Percentiles rank a stretch among this genome's conserved stretches.
Conservation (phyloP, 2,113 vertebrate genomes). For the Podocnemis expansa region DNA sequence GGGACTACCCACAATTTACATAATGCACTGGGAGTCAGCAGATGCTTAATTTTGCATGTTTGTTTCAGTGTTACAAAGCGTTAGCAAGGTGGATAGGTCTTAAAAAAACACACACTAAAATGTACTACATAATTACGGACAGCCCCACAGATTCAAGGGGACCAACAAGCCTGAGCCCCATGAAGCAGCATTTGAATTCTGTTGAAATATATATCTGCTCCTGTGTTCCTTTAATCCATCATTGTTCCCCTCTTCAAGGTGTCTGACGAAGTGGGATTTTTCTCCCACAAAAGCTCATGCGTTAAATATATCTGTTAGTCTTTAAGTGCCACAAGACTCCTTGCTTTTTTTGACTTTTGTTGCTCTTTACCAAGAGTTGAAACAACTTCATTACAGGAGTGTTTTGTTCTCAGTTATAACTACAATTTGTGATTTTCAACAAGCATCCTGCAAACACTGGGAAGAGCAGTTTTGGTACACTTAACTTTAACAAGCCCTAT, state of each 20-base stretch:
- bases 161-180: neutral
- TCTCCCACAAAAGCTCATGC: too few relatives aligned
- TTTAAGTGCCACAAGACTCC: too few relatives aligned
- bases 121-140: neutral
- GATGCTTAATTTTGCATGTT: neutral
- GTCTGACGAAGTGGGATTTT: too few relatives aligned
- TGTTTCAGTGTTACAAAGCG: neutral
- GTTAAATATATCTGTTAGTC: too few relatives aligned
- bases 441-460: neutral
- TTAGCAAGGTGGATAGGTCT: neutral
- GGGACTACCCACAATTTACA: neutral
- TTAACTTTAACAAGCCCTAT: too few relatives aligned
- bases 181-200: neutral
- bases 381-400: neutral
- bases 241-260: neutral
- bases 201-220: neutral
- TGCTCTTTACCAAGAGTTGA: neutral
- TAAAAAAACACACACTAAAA: neutral
- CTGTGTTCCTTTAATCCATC: neutral
- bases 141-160: neutral
- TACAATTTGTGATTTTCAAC: neutral
- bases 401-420: neutral
- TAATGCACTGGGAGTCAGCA: neutral
- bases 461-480: neutral
- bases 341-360: neutral